Base-by-base conservation (phyloP, 2,113 vertebrate species). In the Sylvilagus bachmani region DNA sequence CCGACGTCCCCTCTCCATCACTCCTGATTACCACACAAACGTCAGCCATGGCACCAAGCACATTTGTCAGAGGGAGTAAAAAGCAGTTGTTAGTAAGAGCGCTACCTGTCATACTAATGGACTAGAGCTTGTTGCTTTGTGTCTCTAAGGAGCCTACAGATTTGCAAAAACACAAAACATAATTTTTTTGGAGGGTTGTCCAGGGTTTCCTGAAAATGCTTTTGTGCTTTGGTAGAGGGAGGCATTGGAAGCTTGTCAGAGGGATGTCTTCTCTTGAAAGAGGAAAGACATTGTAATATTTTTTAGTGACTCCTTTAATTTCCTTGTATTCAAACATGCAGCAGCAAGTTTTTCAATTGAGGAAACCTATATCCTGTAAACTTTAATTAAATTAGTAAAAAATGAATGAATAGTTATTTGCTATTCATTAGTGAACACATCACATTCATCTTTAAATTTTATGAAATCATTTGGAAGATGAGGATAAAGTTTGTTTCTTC, bases 1-100 rank as follows among this genome's bases (percentile, higher is more conserved):
- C 96, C 96, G 95, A 97, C 98, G 96, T 98, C 98, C 98, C 96
- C 98, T 98, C 99, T 99, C 99, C 98, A 99, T 99, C 99, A 99
- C 98, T 98, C 98, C 98, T 99, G 98, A 99, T 99, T 98, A 99
- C 98, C 97, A 98, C 98, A 98, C 98, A 98, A 98, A 98, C 97
- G 98, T 98, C 99, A 99, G 93, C 98, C 93, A 0, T 97, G 98
- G 98, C 98, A 98, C 98, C 87, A 73, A 97, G 98, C 98, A 95
- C 98, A 98, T 99, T 98, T 98, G 98, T 99, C 99, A 99, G 98
- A 96, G 97, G 97, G 94, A 98, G 98, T 98, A 98, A 99, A 99
- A 99, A 98, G 98, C 98, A 98, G 98, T 98, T 98, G 98, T 99
- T 99, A 98, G 98, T 95, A 90, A 97, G 98, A 98, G 98, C 95